These are phyloP conservation scores for Pleuronectes platessa DNA, from an alignment of 2,113 vertebrate species.

Conservation along the genomic window DNA sequence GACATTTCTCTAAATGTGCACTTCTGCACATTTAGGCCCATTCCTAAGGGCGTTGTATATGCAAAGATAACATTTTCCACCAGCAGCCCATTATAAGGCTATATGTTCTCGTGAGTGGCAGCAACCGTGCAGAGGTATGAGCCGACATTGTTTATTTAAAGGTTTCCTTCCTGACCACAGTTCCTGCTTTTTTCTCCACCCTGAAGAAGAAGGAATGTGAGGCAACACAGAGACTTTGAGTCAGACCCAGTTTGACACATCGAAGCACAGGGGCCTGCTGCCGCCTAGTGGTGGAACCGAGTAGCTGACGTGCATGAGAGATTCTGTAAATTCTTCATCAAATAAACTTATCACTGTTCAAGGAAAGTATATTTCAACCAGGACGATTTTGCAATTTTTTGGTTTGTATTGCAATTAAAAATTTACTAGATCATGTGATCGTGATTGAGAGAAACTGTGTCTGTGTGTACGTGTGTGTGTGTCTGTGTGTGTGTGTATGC, in stretches of 20 bases:
- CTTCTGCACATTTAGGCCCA: not conserved
- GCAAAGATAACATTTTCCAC: slow-evolving; percentile 12
- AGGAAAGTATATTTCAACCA: not conserved
- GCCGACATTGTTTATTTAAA: slow-evolving; percentile 66
- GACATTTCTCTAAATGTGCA: not conserved
- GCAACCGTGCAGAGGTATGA: slow-evolving; percentile 43
- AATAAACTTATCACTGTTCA: not conserved
- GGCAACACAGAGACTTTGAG: slow-evolving; percentile 24
- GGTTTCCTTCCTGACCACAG: slow-evolving; percentile 74
- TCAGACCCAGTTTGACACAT: slow-evolving; percentile 23
- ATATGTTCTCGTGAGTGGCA: slow-evolving; percentile 5
- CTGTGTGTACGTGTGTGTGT: not conserved
- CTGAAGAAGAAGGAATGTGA: slow-evolving; percentile 68
- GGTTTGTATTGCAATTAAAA: not conserved
- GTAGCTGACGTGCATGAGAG: not conserved
- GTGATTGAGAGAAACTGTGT: not conserved
- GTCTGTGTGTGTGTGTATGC: not conserved
- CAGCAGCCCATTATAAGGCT: not conserved
- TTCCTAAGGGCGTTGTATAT: not conserved
- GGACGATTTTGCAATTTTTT: slow-evolving; percentile 9
- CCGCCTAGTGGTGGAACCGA: slow-evolving; percentile 52
- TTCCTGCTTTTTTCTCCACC: slow-evolving; percentile 59
- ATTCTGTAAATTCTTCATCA: not conserved
- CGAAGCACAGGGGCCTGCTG: slow-evolving; percentile 34
- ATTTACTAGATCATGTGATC: not conserved